A percentile compares a stretch with the other conserved stretches of the same genome.
phyloP scores from a whole-genome alignment of 1,140 invertebrate genomes.

The Drosophila melanica region DNA sequence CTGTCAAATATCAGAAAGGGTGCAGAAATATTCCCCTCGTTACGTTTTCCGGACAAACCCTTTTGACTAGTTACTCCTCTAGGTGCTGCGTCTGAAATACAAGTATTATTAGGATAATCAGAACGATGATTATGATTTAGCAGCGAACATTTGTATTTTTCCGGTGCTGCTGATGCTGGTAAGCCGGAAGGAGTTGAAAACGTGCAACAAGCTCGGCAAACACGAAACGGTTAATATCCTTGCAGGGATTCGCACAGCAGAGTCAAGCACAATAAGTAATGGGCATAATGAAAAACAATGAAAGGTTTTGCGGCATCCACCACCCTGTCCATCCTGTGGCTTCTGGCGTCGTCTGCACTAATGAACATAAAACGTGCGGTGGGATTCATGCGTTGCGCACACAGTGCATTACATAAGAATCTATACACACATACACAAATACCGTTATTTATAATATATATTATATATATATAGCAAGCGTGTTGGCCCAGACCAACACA shows the following conservation, averaged over 20 bases:
- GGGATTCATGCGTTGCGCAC: constrained; percentile 22
- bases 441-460: not conserved
- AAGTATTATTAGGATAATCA: constrained; percentile 25
- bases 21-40: too few relatives aligned
- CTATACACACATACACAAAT: not conserved
- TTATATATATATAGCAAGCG: not conserved
- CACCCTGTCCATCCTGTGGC: not conserved
- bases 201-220: constrained; percentile 6
- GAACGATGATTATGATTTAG: constrained; percentile 24
- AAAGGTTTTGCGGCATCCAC: constrained; percentile 25
- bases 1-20: too few relatives aligned
- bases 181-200: constrained; percentile 22
- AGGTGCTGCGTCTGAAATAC: not conserved
- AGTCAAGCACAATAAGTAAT: constrained; percentile 18
- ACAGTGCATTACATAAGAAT: constrained; percentile 9
- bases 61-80: not conserved
- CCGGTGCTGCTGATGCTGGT: not conserved
- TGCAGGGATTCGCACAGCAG: not conserved
- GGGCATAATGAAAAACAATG: constrained; percentile 52
- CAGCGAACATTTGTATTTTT: constrained; percentile 24
- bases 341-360: constrained; percentile 4
- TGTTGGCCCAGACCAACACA: constrained; percentile 11
- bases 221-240: constrained; percentile 10
- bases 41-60: too few relatives aligned
- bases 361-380: constrained; percentile 52